Evolutionary conservation across 2,113 vertebrate genomes (phyloP).

Genomic region (Brevimyrus niger): DNA sequence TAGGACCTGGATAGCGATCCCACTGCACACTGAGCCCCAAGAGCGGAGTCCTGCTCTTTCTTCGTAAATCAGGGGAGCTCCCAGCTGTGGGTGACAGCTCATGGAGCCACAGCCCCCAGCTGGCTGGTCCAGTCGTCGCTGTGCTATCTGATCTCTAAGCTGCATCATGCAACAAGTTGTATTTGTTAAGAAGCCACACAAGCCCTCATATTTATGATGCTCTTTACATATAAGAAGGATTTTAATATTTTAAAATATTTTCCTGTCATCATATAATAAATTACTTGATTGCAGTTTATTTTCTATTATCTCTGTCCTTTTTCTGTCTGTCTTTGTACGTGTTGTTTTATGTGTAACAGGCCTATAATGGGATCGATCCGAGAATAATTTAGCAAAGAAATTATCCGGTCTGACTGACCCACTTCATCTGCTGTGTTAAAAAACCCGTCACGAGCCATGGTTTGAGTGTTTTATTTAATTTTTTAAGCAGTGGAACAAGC

Average conservation of each 20-base stretch:
- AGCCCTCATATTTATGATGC: constrained; percentile 34
- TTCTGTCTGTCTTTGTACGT: neutral
- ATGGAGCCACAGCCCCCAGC: neutral
- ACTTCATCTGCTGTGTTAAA: neutral
- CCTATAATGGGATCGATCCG: neutral
- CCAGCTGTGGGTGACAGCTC: constrained; percentile 16
- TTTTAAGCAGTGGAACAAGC: neutral
- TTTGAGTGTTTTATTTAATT: neutral
- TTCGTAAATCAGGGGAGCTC: constrained; percentile 1
- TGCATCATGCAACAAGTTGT: constrained; percentile 23
- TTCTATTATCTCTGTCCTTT: neutral
- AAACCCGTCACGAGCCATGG: neutral
- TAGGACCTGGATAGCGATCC: neutral
- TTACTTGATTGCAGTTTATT: neutral
- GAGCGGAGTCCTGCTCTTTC: neutral
- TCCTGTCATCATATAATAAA: neutral
- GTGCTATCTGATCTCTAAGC: constrained; percentile 34
- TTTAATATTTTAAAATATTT: neutral
- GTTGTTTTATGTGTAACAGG: neutral
- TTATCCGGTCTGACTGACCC: neutral
- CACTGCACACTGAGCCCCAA: neutral
- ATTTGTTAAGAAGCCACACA: constrained; percentile 50
- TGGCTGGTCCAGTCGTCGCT: neutral
- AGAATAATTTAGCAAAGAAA: neutral
- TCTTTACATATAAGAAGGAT: constrained; percentile 26